Evolutionary conservation across 2,113 vertebrate genomes (phyloP).

Genomic region (Gorsachius goisagi): DNA sequence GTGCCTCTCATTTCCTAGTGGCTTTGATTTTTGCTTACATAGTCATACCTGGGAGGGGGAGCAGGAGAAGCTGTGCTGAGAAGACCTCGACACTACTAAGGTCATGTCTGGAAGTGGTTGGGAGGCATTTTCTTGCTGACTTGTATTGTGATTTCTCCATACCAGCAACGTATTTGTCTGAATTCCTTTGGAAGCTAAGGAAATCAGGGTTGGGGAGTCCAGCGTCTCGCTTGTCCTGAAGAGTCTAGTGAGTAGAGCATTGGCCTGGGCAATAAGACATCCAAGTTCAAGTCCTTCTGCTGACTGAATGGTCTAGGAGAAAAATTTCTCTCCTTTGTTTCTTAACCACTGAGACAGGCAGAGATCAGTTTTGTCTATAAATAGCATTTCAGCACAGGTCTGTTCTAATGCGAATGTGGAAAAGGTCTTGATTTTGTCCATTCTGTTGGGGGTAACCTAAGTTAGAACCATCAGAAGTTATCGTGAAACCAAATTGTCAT

Average conservation of each 20-base stretch:
- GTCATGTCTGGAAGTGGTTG: not conserved
- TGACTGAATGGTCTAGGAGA: not conserved
- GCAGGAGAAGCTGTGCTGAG: not conserved
- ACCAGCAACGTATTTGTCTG: not conserved
- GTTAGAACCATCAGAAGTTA: not conserved
- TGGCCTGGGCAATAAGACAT: not conserved
- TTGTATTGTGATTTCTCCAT: not conserved
- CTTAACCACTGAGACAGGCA: not conserved
- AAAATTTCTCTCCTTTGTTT: not conserved
- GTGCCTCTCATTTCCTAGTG: not conserved
- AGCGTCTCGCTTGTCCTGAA: rapidly evolving
- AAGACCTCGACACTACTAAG: not conserved
- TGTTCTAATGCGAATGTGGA: not conserved
- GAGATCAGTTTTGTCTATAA: not conserved
- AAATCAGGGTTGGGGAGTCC: not conserved
- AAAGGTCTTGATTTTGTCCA: not conserved
- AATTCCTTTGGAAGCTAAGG: not conserved
- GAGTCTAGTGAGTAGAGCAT: not conserved
- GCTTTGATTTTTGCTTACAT: not conserved
- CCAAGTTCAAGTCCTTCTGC: not conserved
- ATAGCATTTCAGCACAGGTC: not conserved
- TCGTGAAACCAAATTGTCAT: not conserved
- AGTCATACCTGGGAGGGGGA: not conserved
- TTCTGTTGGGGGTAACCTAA: not conserved
- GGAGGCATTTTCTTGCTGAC: not conserved